Conservation (phyloP, 2,113 vertebrate species). For the Calyptommatus sinebrachiatus region DNA sequence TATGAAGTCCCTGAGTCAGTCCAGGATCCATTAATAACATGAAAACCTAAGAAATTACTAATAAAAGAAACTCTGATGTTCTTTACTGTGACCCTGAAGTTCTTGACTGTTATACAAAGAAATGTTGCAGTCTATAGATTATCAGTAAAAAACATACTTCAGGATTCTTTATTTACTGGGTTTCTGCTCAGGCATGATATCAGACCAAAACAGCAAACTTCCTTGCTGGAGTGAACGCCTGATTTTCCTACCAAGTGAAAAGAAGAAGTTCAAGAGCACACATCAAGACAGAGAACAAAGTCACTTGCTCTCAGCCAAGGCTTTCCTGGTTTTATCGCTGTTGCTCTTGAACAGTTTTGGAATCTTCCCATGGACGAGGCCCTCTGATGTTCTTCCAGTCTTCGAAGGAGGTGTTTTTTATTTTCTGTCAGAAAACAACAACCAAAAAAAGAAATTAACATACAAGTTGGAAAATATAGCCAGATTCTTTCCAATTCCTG, state of each 20-base stretch:
- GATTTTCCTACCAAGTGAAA: slow-evolving; percentile 8
- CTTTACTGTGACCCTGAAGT: slow-evolving; percentile 15
- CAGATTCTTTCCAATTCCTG: not conserved
- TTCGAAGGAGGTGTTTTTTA: slow-evolving; percentile 76
- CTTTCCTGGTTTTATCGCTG: slow-evolving; percentile 61
- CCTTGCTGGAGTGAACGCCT: slow-evolving; percentile 10
- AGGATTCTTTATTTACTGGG: slow-evolving; percentile 30
- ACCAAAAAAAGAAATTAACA: slow-evolving; percentile 37
- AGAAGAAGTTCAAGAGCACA: slow-evolving; percentile 14
- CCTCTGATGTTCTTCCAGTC: slow-evolving; percentile 96
- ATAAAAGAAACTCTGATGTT: slow-evolving; percentile 3
- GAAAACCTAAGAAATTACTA: slow-evolving; percentile 38
- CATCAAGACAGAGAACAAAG: slow-evolving; percentile 23
- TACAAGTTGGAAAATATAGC: not conserved
- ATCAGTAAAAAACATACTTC: slow-evolving; percentile 34
- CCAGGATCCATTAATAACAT: slow-evolving; percentile 25
- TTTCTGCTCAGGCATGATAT: slow-evolving; percentile 34
- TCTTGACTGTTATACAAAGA: slow-evolving; percentile 44
- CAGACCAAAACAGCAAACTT: slow-evolving; percentile 28
- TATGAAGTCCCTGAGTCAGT: not conserved
- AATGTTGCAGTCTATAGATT: slow-evolving; percentile 32
- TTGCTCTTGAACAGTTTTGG: slow-evolving; percentile 80
- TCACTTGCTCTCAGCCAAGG: slow-evolving; percentile 59
- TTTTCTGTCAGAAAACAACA: slow-evolving; percentile 77
- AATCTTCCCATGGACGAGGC: slow-evolving; percentile 91